Conservation (phyloP, 2,113 vertebrate species). For the Oxyruncus cristatus region DNA sequence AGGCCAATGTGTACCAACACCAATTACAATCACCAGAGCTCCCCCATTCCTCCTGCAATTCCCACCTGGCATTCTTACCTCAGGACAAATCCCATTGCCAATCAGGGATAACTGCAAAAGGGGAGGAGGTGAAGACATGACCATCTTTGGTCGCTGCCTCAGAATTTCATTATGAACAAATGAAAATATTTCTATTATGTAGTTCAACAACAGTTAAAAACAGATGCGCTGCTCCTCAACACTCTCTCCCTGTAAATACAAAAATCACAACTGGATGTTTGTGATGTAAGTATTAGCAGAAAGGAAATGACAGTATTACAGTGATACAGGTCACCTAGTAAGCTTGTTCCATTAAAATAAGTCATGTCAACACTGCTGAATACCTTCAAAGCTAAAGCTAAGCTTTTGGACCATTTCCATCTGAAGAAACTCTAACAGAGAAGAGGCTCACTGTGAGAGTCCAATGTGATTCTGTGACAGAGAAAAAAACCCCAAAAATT, state of each 20-base stretch:
- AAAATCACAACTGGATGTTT: neutral
- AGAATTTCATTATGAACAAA: neutral
- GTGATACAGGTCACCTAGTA: neutral
- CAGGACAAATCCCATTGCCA: neutral
- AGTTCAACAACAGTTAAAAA: neutral
- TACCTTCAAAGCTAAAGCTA: neutral
- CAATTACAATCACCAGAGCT: neutral
- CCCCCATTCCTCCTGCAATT: neutral
- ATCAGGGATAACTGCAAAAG: neutral
- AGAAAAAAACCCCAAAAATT: neutral
- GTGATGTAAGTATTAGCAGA: neutral
- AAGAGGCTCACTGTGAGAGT: accelerated
- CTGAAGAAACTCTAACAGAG: neutral
- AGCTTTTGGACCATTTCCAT: neutral
- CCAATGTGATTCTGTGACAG: neutral
- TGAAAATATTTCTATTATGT: neutral
- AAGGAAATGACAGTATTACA: neutral
- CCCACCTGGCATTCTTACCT: neutral
- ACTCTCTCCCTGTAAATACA: neutral
- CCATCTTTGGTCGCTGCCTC: neutral
- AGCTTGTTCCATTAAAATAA: neutral
- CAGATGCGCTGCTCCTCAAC: neutral
- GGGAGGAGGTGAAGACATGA: neutral
- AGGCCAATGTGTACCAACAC: accelerated
- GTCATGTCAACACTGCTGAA: neutral